Base-by-base conservation (phyloP, 2,888 invertebrate species). In the Bembecia ichneumoniformis region DNA sequence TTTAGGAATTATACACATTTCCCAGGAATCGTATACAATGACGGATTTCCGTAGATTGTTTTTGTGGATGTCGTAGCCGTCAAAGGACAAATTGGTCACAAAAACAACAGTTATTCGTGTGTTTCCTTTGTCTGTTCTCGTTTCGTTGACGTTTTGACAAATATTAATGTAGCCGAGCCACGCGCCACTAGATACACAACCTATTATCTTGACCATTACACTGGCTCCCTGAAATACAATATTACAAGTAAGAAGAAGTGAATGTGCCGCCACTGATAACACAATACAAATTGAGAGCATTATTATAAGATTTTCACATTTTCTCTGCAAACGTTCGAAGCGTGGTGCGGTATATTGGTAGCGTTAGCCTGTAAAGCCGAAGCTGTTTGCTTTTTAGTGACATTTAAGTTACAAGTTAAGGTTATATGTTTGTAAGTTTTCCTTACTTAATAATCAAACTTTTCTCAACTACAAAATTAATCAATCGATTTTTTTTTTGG, bases 151-250 rank as follows among this genome's bases (percentile, higher is more conserved):
- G 55, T 64, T 71, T 71, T 69, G 73, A 73, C 68, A 67, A 66
- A 64, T 72, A 72, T 71, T 68, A 73, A 73, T 73, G 72, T 65
- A 52, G 55, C 52, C 49, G 48, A 58, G 56, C 57, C 57, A 58
- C 57, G 48, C 59, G 56, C 57, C 57, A 58, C 57, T 58, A 48
- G 56, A 64, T 52, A 56, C 51, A 48, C 60, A 59, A 64, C 60
- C 56, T 51, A 70, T 69, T 68, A 70, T 64, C 64, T 65, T 66
- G 66, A 66, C 64, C 68, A 66, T 71, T 69, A 68, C 67, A 62
- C 65, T 57, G 60, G 55, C 56, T 63, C 60, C 11, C 58, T 56
- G 16, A 44, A 44, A 44, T 9, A 44, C 9, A 44, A 44, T 44
- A 44, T 44, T 15, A 44, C 15, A 11, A 11, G 17, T 16, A 15